Base-by-base conservation (phyloP, 2,113 vertebrate species). In the Dascyllus trimaculatus region DNA sequence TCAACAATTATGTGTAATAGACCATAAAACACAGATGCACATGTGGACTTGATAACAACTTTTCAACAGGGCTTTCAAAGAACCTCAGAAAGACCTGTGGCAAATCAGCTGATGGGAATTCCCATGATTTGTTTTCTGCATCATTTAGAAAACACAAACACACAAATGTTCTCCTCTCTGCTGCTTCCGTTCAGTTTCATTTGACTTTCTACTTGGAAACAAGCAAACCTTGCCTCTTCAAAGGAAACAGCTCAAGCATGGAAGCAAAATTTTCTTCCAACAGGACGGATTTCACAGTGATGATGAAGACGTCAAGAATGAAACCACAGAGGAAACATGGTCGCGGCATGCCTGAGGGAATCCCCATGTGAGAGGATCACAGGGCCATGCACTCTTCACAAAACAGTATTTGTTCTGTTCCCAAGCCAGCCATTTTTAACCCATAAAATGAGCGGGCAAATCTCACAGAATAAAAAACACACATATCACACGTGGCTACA, bases 361-460 rank as follows among this genome's bases (percentile, higher is more conserved):
- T 90, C 88, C 91, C 88, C 90, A 76, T 85, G 84, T 61, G 75
- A 88, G 82, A 85, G 40, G 51, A 60, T 29, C 71, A 38, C 40
- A 5, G 29, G n/a, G 40, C 65, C 72, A 1, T n/a, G 65, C 58
- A 26, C 5, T 58, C 67, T 75, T 54, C 73, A 92, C 86, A 94
- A 80, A 83, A 81, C 78, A 49, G 0, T 5, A 15, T 71, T 87
- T 94, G 91, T 93, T 92, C 88, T 89, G 71, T 62, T 54, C 52
- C 73, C 71, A 24, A 51, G 56, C 38, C 77, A 10, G 65, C 57
- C 14, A 13, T 19, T 19, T 58, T 46, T 19, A 15, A 62, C 53
- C 46, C 26, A 19, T 17, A 11, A 62, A 66, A 67, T 1, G 35
- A 64, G 53, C 25, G 18, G 22, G 68, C 8, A 40, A 48, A 76